Evolutionary conservation across 2,888 invertebrate species (phyloP).

Genomic region (Nymphalis urticae): DNA sequence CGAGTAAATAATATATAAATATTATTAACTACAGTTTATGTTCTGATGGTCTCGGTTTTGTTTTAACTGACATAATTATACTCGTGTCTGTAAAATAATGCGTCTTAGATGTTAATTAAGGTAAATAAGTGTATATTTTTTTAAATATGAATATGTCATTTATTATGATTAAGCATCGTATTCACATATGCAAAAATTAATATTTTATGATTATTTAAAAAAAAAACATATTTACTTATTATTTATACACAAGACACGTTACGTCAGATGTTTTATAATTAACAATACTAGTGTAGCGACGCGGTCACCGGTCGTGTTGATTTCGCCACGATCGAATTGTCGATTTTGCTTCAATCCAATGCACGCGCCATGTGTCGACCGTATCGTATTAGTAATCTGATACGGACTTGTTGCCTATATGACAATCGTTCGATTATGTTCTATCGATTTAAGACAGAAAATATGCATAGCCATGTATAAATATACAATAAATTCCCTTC

Average conservation of each 20-base stretch:
- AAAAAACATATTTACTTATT: not conserved
- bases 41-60: not conserved
- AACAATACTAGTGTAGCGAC: slow-evolving; percentile 37
- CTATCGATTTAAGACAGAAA: slow-evolving; percentile 26
- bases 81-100: too few relatives aligned
- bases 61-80: not conserved
- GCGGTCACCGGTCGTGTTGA: slow-evolving; percentile 58
- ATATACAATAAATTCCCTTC: not conserved
- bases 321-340: slow-evolving; percentile 62
- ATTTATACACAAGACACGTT: slow-evolving; percentile 38
- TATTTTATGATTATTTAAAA: too few relatives aligned
- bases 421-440: slow-evolving; percentile 34
- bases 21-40: not conserved
- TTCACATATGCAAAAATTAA: too few relatives aligned
- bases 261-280: slow-evolving; percentile 27
- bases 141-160: too few relatives aligned
- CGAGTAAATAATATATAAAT: slow-evolving; percentile 3
- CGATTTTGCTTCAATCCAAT: slow-evolving; percentile 65
- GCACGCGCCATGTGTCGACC: slow-evolving; percentile 64
- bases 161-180: too few relatives aligned
- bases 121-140: too few relatives aligned
- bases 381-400: slow-evolving; percentile 66
- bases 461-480: not conserved
- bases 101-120: too few relatives aligned
- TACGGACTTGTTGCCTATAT: slow-evolving; percentile 56